phyloP scores from a whole-genome alignment of 1,140 invertebrate genomes.

The Drosophila rhopaloa region DNA sequence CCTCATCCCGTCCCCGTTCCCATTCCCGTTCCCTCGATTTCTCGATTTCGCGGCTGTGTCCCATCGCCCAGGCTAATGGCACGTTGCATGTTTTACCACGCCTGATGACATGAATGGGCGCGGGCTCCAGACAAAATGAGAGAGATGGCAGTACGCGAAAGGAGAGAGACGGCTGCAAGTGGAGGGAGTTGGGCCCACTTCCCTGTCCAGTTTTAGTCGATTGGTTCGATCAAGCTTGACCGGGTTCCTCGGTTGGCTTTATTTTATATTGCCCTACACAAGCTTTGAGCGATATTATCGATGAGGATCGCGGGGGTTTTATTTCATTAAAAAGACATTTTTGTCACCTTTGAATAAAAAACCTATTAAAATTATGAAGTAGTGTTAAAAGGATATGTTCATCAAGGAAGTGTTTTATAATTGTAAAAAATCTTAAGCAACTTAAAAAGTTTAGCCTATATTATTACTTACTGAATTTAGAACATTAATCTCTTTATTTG shows the following conservation, averaged over 20 bases:
- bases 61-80: slow-evolving; percentile 74
- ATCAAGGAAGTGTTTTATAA: too few species aligned
- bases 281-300: slow-evolving; percentile 20
- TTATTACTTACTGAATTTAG: too few species aligned
- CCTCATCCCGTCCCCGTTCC: background rate
- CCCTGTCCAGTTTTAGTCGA: slow-evolving; percentile 41
- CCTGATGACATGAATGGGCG: slow-evolving; percentile 84
- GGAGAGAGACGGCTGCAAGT: slow-evolving; percentile 3
- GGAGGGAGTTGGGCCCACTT: slow-evolving; percentile 52
- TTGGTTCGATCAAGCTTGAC: slow-evolving; percentile 37
- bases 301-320: slow-evolving; percentile 1
- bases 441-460: background rate
- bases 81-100: slow-evolving; percentile 84
- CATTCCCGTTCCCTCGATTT: slow-evolving; percentile 12
- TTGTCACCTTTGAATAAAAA: slow-evolving; percentile 5
- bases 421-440: too few species aligned
- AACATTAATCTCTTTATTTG: too few species aligned
- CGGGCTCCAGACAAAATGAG: slow-evolving; percentile 62
- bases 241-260: slow-evolving; percentile 17
- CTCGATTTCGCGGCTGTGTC: slow-evolving; percentile 15
- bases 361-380: background rate
- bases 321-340: slow-evolving; percentile 13
- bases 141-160: slow-evolving; percentile 19
- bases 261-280: slow-evolving; percentile 20
- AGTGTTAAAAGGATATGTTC: background rate